These are phyloP conservation scores for Tyria jacobaeae DNA, from an alignment of 2,888 invertebrate genomes.

Conservation along the genomic window DNA sequence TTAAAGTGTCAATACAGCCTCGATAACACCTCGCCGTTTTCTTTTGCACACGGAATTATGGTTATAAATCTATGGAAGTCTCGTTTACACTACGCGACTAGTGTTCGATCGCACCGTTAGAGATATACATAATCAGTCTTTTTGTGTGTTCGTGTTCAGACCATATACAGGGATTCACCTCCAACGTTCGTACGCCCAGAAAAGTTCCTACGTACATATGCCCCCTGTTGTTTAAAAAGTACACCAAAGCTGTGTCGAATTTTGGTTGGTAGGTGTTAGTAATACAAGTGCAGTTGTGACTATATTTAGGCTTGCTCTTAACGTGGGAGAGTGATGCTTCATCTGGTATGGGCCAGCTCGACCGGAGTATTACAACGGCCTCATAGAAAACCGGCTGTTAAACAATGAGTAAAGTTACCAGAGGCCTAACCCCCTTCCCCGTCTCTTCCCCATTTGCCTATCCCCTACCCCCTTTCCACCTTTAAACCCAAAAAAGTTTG, in stretches of 20 bases:
- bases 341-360: too few species aligned
- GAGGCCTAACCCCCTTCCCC: too few species aligned
- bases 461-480: too few species aligned
- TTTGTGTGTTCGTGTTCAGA: neutral
- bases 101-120: conserved; percentile 32
- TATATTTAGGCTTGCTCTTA: too few species aligned
- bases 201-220: too few species aligned
- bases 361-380: too few species aligned
- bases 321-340: too few species aligned
- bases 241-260: neutral
- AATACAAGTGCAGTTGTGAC: neutral
- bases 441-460: too few species aligned
- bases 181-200: neutral
- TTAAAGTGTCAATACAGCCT: conserved; percentile 85
- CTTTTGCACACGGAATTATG: conserved; percentile 82
- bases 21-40: conserved; percentile 84
- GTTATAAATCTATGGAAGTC: conserved; percentile 76
- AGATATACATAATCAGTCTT: neutral
- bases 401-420: too few species aligned
- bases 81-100: conserved; percentile 67
- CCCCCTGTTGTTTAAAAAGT: neutral
- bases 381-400: too few species aligned
- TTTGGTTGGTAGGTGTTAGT: neutral
- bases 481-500: too few species aligned
- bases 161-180: neutral